Conservation (phyloP, 2,797 vertebrate species). For the Poeciliopsis gracilis region DNA sequence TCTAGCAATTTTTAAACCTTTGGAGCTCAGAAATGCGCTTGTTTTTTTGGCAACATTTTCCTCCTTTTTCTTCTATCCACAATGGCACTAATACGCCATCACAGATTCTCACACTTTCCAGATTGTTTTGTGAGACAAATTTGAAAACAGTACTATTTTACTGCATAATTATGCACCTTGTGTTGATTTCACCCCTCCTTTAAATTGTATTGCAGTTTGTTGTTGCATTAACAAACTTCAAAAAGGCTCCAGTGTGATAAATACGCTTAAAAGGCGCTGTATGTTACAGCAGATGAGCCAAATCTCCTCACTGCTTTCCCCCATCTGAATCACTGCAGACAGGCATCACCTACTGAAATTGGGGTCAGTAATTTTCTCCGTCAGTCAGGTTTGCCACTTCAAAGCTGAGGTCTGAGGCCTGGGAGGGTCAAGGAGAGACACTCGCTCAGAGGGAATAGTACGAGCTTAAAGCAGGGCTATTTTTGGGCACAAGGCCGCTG, state of each 20-base stretch:
- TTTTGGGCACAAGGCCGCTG: slow-evolving; percentile 62
- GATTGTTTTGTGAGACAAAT: background rate
- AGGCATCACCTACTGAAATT: background rate
- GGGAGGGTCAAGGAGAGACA: slow-evolving; percentile 62
- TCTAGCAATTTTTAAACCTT: too few relatives aligned
- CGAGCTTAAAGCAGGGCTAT: slow-evolving; percentile 69
- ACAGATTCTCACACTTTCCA: background rate
- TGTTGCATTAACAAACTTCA: background rate
- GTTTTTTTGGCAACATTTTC: too few relatives aligned
- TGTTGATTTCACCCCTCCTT: background rate
- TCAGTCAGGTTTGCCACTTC: slow-evolving; percentile 54
- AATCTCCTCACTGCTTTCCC: background rate
- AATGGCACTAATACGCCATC: too few relatives aligned
- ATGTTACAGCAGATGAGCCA: background rate
- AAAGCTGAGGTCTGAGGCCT: slow-evolving; percentile 59
- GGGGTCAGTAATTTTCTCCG: slow-evolving; percentile 38
- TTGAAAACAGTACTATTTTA: background rate
- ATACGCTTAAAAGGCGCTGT: background rate
- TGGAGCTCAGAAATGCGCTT: too few relatives aligned
- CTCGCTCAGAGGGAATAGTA: slow-evolving; percentile 41
- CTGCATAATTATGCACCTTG: background rate
- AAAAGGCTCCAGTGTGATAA: background rate
- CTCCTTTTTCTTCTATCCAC: too few relatives aligned
- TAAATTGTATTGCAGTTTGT: background rate
- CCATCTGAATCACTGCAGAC: background rate